Evolutionary conservation across 2,888 invertebrate genomes (phyloP).

Genomic region (Rotaria socialis): DNA sequence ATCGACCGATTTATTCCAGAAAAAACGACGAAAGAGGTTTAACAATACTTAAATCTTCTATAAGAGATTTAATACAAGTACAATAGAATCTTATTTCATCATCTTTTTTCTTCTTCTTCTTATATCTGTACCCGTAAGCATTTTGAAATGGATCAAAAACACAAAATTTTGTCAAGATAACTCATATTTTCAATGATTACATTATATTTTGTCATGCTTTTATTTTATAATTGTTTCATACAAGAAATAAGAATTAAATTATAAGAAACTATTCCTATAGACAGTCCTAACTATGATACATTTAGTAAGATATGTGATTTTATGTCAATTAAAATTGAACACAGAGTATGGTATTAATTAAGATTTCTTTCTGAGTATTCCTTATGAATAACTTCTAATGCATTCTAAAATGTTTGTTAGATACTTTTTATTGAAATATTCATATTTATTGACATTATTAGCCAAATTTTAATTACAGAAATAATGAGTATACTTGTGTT

Average conservation of each 20-base stretch:
- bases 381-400: no score
- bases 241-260: background rate
- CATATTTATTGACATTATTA: background rate
- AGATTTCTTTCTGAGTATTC: no score
- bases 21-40: background rate
- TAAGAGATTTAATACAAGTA: background rate
- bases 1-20: background rate
- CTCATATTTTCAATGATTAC: background rate
- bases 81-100: background rate
- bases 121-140: background rate
- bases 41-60: background rate
- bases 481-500: constrained; percentile 11
- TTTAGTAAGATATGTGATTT: no score
- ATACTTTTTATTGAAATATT: background rate
- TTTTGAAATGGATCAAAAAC: background rate
- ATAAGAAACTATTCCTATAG: no score
- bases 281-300: no score
- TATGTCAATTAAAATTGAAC: no score
- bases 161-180: background rate
- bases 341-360: no score
- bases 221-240: background rate
- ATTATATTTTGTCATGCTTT: background rate
- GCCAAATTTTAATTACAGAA: background rate
- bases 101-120: background rate
- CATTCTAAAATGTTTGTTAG: background rate